Evolutionary conservation across 1,140 invertebrate genomes (phyloP).

Genomic region (Anastrepha obliqua): DNA sequence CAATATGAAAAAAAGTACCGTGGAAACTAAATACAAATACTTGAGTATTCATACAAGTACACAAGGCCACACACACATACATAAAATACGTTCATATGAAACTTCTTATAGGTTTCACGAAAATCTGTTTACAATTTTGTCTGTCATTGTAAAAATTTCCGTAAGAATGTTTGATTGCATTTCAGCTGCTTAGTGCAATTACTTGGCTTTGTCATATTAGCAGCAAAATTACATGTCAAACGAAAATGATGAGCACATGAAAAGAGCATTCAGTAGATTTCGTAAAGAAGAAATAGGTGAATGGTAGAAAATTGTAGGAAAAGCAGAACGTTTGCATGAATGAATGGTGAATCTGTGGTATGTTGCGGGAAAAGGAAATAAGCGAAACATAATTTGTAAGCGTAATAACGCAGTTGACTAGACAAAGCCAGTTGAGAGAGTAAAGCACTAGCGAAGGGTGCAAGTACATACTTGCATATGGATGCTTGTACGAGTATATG

Average conservation of each 20-base stretch:
- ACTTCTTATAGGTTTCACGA: background rate
- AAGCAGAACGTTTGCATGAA: background rate
- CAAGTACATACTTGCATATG: background rate
- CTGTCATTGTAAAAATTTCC: background rate
- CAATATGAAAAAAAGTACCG: background rate
- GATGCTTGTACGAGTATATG: background rate
- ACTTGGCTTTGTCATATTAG: constrained; percentile 34
- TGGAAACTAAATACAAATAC: background rate
- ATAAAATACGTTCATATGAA: background rate
- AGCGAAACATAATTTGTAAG: background rate
- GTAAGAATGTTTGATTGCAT: background rate
- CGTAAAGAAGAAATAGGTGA: background rate
- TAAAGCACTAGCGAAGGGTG: background rate
- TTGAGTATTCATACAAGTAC: background rate
- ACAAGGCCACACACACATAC: background rate
- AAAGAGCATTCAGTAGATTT: background rate
- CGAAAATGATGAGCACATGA: constrained; percentile 16
- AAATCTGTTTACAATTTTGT: background rate
- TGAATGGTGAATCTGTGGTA: background rate
- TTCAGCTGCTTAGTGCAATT: constrained; percentile 34
- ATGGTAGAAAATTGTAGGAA: background rate
- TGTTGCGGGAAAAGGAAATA: background rate
- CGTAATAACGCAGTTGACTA: background rate
- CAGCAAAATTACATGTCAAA: constrained; percentile 16
- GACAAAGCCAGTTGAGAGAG: background rate